phyloP scores from a whole-genome alignment of 1,140 invertebrate species.

The Myzus persicae region DNA sequence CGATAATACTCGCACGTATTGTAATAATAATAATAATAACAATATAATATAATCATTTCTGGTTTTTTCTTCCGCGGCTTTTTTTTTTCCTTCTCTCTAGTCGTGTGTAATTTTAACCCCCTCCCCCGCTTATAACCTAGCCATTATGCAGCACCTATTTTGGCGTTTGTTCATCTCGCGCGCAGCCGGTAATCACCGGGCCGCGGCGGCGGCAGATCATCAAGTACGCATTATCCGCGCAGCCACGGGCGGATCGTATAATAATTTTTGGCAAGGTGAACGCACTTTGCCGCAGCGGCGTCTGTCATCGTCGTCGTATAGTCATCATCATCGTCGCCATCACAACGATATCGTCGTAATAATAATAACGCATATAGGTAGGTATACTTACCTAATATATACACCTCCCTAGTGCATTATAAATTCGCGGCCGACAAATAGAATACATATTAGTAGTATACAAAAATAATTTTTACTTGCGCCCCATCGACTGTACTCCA shows the following conservation, averaged over 20 bases:
- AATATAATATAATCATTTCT: background rate
- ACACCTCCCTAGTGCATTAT: background rate
- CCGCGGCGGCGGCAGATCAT: background rate
- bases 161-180: background rate
- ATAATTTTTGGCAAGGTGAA: constrained; percentile 28
- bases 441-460: background rate
- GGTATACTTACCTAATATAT: no score
- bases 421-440: background rate
- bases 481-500: no score
- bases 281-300: constrained; percentile 1
- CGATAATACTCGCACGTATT: background rate
- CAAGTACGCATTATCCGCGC: constrained; percentile 2
- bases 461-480: background rate
- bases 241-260: background rate
- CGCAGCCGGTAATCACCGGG: background rate
- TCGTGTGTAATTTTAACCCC: background rate
- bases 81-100: no score
- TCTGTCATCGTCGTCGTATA: background rate
- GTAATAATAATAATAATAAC: background rate
- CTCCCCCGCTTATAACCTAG: no score
- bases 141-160: background rate
- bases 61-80: background rate
- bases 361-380: background rate
- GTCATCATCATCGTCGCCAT: background rate
- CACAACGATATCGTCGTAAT: background rate